A percentile compares a stretch with the other conserved stretches of the same genome.
Conservation (phyloP, 2,113 vertebrate genomes). For the Paramormyrops kingsleyae region DNA sequence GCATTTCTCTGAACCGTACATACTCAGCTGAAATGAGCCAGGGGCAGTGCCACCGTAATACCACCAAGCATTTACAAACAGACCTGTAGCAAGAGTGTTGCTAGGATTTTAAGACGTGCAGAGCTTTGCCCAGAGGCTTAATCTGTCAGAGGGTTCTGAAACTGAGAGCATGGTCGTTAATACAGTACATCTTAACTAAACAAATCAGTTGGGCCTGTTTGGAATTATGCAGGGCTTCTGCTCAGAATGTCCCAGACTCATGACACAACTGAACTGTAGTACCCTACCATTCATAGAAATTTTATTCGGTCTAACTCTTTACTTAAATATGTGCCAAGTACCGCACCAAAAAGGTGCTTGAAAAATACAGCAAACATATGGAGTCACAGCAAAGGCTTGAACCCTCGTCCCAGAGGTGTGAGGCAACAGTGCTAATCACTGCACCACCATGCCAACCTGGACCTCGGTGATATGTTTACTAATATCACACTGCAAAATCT, state of each 20-base stretch:
- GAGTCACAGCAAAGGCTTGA: too few species aligned
- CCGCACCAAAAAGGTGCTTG: too few species aligned
- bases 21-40: not conserved
- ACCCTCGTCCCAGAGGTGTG: too few species aligned
- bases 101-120: not conserved
- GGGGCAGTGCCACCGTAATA: not conserved
- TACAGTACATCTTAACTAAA: not conserved
- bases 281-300: not conserved
- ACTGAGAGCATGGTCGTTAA: not conserved
- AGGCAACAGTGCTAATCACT: too few species aligned
- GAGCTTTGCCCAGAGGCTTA: not conserved
- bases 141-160: not conserved
- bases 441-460: too few species aligned
- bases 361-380: too few species aligned
- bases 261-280: not conserved
- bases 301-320: not conserved
- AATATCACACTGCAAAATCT: too few species aligned
- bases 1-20: not conserved
- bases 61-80: not conserved
- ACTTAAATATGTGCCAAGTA: not conserved
- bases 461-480: too few species aligned
- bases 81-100: not conserved
- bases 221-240: not conserved
- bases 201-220: not conserved
- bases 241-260: not conserved